Evolutionary conservation across 2,797 vertebrate genomes (phyloP).

Genomic region (Podarcis lilfordi): DNA sequence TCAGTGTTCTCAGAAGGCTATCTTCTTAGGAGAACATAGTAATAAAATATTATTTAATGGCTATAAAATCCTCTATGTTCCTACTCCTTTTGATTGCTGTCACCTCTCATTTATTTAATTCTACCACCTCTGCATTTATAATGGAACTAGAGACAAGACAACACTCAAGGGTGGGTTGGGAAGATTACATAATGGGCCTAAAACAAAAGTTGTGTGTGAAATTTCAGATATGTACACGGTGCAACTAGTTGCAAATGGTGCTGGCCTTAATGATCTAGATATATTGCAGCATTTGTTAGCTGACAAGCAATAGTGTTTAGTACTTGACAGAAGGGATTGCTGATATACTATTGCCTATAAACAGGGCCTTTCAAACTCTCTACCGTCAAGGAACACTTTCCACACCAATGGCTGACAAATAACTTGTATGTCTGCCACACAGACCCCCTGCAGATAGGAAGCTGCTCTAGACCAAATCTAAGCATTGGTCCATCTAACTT

Average conservation of each 20-base stretch:
- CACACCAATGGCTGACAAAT: background rate
- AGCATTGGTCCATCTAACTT: no score
- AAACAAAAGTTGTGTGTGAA: background rate
- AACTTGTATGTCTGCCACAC: background rate
- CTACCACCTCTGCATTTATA: background rate
- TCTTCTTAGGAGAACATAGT: background rate
- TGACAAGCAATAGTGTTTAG: background rate
- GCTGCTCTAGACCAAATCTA: no score
- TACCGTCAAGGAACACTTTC: background rate
- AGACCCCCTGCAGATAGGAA: background rate
- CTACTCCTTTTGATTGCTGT: background rate
- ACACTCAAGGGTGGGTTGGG: background rate
- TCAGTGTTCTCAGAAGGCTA: background rate
- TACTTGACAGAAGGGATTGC: background rate
- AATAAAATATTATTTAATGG: constrained; percentile 15
- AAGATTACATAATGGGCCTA: background rate
- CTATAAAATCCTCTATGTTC: background rate
- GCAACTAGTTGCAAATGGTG: background rate
- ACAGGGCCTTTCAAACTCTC: background rate
- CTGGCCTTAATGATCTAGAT: background rate
- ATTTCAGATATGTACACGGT: background rate
- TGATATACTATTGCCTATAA: background rate
- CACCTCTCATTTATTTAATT: constrained; percentile 4
- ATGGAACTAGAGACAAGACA: background rate
- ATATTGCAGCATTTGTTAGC: background rate